phyloP scores from a whole-genome alignment of 2,888 invertebrate genomes.

The Phalera bucephala region DNA sequence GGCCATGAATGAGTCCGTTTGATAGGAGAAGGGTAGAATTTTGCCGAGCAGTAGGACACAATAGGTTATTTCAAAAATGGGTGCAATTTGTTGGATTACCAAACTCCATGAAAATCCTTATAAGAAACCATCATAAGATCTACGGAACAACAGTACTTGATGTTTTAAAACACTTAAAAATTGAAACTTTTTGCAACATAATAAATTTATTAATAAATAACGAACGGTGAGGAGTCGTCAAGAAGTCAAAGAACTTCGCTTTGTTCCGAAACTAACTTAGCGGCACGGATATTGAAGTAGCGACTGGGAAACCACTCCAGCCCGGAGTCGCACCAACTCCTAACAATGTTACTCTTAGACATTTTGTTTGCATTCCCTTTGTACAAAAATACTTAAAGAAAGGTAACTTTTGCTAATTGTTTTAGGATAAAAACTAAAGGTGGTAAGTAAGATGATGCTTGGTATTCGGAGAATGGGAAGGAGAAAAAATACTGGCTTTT shows the following conservation, averaged over 20 bases:
- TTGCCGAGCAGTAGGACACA: too few species aligned
- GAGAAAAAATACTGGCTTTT: too few species aligned
- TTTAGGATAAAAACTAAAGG: constrained; percentile 1
- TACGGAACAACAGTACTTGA: too few species aligned
- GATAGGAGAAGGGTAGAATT: too few species aligned
- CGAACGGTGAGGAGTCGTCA: constrained; percentile 22
- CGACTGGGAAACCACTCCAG: constrained; percentile 28
- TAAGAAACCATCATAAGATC: too few species aligned
- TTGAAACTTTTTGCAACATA: background rate
- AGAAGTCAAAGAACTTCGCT: constrained; percentile 22
- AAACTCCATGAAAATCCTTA: too few species aligned
- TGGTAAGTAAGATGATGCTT: background rate
- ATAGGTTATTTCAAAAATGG: too few species aligned
- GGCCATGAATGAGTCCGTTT: too few species aligned
- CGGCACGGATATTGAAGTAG: constrained; percentile 31
- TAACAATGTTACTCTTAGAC: constrained; percentile 26
- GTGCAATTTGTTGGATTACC: too few species aligned
- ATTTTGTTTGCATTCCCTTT: constrained; percentile 25
- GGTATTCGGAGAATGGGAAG: too few species aligned
- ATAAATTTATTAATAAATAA: constrained; percentile 29
- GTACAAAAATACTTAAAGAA: constrained; percentile 10
- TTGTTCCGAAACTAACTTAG: constrained; percentile 29
- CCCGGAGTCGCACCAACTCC: constrained; percentile 26
- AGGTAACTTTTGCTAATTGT: constrained; percentile 8
- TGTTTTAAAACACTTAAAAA: background rate